Evolutionary conservation across 2,797 vertebrate genomes (phyloP), one percentile per base, ranked within the genome.

Genomic region (Ispidina lecontei): DNA sequence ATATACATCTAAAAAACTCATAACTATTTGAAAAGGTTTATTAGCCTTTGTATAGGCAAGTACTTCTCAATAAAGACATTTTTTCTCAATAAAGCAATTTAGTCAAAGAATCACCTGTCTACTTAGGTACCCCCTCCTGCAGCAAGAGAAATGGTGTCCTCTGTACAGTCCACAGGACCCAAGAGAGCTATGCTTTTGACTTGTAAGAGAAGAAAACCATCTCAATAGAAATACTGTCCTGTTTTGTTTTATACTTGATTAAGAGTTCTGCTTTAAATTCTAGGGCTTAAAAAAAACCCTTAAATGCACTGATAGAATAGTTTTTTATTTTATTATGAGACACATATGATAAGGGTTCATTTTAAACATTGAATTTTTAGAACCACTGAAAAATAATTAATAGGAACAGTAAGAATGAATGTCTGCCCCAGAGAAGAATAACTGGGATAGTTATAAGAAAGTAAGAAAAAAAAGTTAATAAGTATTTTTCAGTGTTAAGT

Each of bases 1-100:
- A 72, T 47, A 51, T 11, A 21, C 65, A 31, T 0, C 0, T 28
- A 67, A 51, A 81, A 31, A 4, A 0, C 9, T 60, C 8, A 10
- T 20, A 67, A 22, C 3, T 1, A 25, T 78, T 84, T 58, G 0
- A 46, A 82, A 84, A 75, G 0, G 21, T 29, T 14, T 6, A 12
- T 63, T 68, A 18, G 43, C 18, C 7, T 64, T 37, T 49, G 6
- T 37, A 72, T 20, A 68, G 20, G 4, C 19, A 56, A 52, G 12
- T 71, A 52, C 33, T 84, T 63, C 22, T 73, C 18, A 43, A 33
- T 46, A 72, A 58, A 46, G 14, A 12, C 4, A 33, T 33, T 64
- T 16, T 77, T 60, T 41, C 13, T 62, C 29, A 69, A 22, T 22
- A 41, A 79, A 89, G 12, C 6, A 77, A 21, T 64, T 90, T n/a